These are phyloP conservation scores for Indri indri DNA, from an alignment of 2,113 vertebrate species.

Conservation along the genomic window DNA sequence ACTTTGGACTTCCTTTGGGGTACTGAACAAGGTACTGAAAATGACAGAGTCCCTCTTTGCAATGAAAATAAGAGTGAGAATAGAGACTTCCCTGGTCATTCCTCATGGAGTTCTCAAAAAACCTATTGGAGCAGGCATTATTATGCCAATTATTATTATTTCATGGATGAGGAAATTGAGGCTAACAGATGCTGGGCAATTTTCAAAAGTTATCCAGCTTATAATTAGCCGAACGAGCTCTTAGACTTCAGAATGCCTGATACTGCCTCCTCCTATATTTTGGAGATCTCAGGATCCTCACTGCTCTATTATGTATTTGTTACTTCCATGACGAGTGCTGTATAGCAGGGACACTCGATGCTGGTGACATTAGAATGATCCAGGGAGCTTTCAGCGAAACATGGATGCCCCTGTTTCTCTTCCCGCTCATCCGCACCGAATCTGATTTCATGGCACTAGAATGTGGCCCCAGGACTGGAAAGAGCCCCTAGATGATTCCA, in stretches of 20 bases:
- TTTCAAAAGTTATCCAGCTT: neutral
- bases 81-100: neutral
- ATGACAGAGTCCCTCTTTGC: neutral
- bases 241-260: neutral
- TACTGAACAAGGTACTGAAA: neutral
- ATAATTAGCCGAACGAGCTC: neutral
- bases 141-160: neutral
- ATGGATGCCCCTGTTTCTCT: neutral
- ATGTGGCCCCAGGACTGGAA: neutral
- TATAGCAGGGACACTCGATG: neutral
- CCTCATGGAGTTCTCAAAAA: neutral
- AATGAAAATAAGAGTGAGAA: neutral
- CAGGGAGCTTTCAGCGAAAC: neutral
- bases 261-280: neutral
- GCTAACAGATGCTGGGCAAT: neutral
- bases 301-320: accelerated
- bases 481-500: neutral
- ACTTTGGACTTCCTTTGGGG: neutral
- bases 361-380: neutral
- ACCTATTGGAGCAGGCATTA: neutral
- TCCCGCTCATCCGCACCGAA: neutral
- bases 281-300: neutral
- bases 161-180: neutral
- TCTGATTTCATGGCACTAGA: neutral
- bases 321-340: neutral